These are phyloP conservation scores for Danio choprae DNA, from an alignment of 2,797 vertebrate genomes.

Conservation along the genomic window DNA sequence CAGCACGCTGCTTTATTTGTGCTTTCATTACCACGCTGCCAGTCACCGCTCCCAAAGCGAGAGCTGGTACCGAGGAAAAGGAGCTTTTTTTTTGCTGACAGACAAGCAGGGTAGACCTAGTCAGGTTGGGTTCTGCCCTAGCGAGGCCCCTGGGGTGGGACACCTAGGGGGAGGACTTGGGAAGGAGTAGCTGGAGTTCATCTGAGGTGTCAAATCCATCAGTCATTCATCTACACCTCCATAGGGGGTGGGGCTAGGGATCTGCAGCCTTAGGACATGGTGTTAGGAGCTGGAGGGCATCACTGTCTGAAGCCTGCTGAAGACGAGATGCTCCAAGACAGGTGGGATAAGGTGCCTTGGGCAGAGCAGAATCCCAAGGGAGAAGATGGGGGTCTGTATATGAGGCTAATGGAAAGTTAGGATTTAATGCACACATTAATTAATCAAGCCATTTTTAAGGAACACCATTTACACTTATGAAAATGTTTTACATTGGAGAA, in stretches of 20 bases:
- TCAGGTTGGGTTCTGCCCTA: slow-evolving; percentile 35
- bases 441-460: neutral
- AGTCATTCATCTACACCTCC: slow-evolving; percentile 52
- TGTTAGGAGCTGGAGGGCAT: slow-evolving; percentile 15
- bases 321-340: neutral
- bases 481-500: neutral
- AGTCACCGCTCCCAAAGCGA: slow-evolving; percentile 65
- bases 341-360: slow-evolving; percentile 7
- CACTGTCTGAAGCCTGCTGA: slow-evolving; percentile 16
- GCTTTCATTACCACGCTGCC: slow-evolving; percentile 74
- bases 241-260: slow-evolving; percentile 43
- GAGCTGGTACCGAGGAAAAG: slow-evolving; percentile 27
- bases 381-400: slow-evolving; percentile 1
- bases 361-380: slow-evolving; percentile 9
- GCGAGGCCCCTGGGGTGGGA: slow-evolving; percentile 30
- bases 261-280: slow-evolving; percentile 35
- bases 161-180: slow-evolving; percentile 27
- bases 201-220: slow-evolving; percentile 37
- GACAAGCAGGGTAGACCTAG: slow-evolving; percentile 39
- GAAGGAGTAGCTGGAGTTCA: slow-evolving; percentile 25
- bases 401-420: neutral
- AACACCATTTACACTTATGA: neutral
- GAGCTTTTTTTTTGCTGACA: slow-evolving; percentile 52
- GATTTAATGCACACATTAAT: neutral
- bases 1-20: slow-evolving; percentile 75